phyloP scores from a whole-genome alignment of 2,797 vertebrate genomes.

The Halcyon chelicuti region DNA sequence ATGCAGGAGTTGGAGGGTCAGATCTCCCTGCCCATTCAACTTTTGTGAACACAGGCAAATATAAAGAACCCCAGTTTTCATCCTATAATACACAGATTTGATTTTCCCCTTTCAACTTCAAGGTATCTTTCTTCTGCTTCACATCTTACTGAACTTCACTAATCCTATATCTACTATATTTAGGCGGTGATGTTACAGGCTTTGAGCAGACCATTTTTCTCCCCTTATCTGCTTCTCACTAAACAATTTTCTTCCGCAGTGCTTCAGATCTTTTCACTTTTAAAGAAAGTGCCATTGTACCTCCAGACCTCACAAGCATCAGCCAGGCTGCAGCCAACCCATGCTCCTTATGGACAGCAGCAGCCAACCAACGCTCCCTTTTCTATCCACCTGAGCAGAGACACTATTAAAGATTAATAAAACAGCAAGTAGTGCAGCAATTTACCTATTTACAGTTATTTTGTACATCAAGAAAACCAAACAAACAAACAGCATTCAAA shows the following conservation, averaged over 20 bases:
- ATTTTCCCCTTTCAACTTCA: background rate
- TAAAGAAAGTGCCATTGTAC: constrained; percentile 54
- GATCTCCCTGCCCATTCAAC: background rate
- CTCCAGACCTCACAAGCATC: constrained; percentile 57
- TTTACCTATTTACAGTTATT: constrained; percentile 47
- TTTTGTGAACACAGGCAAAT: background rate
- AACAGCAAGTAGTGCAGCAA: constrained; percentile 53
- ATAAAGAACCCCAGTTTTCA: background rate
- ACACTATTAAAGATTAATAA: constrained; percentile 58
- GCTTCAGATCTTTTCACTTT: constrained; percentile 46
- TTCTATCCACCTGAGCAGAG: constrained; percentile 64
- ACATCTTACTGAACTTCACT: background rate
- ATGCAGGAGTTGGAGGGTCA: background rate
- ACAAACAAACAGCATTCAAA: background rate
- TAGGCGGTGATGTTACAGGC: background rate
- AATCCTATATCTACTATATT: background rate
- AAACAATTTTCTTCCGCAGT: background rate
- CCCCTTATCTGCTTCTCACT: background rate
- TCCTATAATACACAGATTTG: background rate
- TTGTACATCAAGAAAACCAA: background rate
- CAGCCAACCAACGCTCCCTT: constrained; percentile 61
- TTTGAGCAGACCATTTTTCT: background rate
- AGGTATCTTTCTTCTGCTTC: background rate
- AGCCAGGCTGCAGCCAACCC: constrained; percentile 62
- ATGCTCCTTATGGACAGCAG: constrained; percentile 56